Evolutionary conservation across 2,113 vertebrate genomes (phyloP).

Genomic region (Dissostichus mawsoni): DNA sequence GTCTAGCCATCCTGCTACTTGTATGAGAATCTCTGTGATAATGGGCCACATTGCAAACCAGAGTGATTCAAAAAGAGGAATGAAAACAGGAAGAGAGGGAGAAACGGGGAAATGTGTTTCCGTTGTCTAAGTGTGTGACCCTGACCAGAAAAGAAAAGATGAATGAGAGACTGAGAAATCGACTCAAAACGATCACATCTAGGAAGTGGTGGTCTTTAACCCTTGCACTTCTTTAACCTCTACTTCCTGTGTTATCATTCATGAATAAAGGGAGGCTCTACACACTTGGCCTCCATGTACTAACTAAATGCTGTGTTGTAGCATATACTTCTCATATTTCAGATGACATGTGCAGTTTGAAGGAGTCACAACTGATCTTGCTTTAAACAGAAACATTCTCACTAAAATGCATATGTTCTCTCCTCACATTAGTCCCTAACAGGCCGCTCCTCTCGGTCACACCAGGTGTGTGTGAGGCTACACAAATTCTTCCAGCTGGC

Average conservation of each 20-base stretch:
- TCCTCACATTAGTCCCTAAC: slow-evolving; percentile 29
- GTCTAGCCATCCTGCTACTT: not conserved
- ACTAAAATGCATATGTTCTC: slow-evolving; percentile 30
- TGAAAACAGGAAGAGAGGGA: slow-evolving; percentile 27
- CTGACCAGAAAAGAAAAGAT: slow-evolving; percentile 17
- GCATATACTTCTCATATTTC: not conserved
- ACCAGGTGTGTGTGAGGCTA: slow-evolving; percentile 67
- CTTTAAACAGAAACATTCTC: slow-evolving; percentile 3
- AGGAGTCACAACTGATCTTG: not conserved
- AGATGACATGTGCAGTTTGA: not conserved
- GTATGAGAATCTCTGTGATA: not conserved
- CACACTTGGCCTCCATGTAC: not conserved
- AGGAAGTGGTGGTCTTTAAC: slow-evolving; percentile 58
- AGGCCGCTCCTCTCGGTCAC: slow-evolving; percentile 45
- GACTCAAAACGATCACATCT: slow-evolving; percentile 29
- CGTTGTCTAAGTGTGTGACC: slow-evolving; percentile 29
- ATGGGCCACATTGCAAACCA: slow-evolving; percentile 18
- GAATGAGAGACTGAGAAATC: slow-evolving; percentile 43
- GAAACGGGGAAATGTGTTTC: slow-evolving; percentile 60
- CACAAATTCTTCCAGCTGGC: slow-evolving; percentile 54
- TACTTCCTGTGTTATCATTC: slow-evolving; percentile 49
- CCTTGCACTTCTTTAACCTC: slow-evolving; percentile 40
- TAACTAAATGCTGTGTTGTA: not conserved
- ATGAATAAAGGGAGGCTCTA: slow-evolving; percentile 15
- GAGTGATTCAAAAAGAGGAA: slow-evolving; percentile 17